These are phyloP conservation scores for Homarus americanus DNA, from an alignment of 1,140 invertebrate genomes.

Conservation along the genomic window DNA sequence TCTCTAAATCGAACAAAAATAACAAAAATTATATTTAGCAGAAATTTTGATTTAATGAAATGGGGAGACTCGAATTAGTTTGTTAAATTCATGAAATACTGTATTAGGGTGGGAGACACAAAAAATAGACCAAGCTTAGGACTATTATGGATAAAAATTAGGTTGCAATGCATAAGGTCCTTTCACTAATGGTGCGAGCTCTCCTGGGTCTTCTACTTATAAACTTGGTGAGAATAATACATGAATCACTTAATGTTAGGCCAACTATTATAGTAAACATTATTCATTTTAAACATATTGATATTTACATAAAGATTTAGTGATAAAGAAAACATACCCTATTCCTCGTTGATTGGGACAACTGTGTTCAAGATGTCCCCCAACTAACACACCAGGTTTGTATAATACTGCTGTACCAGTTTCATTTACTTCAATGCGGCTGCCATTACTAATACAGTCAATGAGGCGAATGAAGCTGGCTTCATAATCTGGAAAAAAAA, in stretches of 20 bases:
- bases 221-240: too few species aligned
- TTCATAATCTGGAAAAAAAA: constrained; percentile 88
- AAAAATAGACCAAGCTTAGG: too few species aligned
- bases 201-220: background rate
- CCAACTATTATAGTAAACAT: too few species aligned
- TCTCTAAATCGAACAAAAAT: too few species aligned
- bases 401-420: constrained; percentile 94
- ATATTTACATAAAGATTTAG: background rate
- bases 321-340: constrained; percentile 77
- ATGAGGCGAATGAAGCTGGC: constrained; percentile 92
- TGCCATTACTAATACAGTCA: constrained; percentile 97
- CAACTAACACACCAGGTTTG: constrained; percentile 92
- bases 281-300: too few species aligned
- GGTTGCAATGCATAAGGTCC: background rate
- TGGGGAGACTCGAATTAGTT: too few species aligned
- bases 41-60: too few species aligned
- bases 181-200: background rate
- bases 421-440: constrained; percentile 92
- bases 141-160: too few species aligned
- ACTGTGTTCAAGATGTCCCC: constrained; percentile 92
- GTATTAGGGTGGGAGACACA: too few species aligned
- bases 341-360: constrained; percentile 90
- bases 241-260: too few species aligned
- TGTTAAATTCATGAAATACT: too few species aligned
- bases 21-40: too few species aligned